Conservation (phyloP, 2,797 vertebrate genomes). For the Lates japonicus region DNA sequence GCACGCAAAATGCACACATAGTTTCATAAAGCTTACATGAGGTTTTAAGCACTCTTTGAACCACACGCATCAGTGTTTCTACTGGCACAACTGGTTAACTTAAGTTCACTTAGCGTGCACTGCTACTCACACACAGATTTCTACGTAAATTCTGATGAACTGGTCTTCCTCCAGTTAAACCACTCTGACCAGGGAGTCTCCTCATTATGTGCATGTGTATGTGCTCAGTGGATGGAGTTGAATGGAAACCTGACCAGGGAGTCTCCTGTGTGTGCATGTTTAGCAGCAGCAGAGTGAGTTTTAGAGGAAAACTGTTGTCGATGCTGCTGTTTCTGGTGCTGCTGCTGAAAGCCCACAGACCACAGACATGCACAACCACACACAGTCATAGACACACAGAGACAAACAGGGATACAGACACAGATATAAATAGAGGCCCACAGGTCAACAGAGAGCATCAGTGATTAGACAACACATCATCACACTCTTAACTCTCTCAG, state of each 20-base stretch:
- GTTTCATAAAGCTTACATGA: slow-evolving; percentile 49
- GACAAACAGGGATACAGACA: slow-evolving; percentile 23
- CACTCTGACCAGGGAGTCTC: slow-evolving; percentile 60
- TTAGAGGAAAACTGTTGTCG: slow-evolving; percentile 76
- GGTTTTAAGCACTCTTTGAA: slow-evolving; percentile 31
- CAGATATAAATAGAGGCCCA: slow-evolving; percentile 60
- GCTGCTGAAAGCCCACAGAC: slow-evolving; percentile 77
- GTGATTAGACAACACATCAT: slow-evolving; percentile 10
- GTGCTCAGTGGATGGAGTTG: slow-evolving; percentile 20
- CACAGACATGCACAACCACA: slow-evolving; percentile 62
- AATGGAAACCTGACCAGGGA: slow-evolving; percentile 74
- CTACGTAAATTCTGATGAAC: not conserved
- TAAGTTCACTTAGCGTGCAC: not conserved
- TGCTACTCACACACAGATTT: slow-evolving; percentile 10
- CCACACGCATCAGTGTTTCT: slow-evolving; percentile 3
- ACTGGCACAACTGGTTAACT: slow-evolving; percentile 15
- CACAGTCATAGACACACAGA: slow-evolving; percentile 21
- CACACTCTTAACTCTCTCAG: not conserved
- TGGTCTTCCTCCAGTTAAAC: slow-evolving; percentile 45
- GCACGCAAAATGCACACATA: slow-evolving; percentile 11
- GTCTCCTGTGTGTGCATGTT: slow-evolving; percentile 59
- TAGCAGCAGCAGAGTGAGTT: slow-evolving; percentile 60
- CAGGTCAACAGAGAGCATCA: slow-evolving; percentile 63
- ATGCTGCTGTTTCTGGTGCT: slow-evolving; percentile 59
- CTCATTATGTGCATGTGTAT: slow-evolving; percentile 4